Evolutionary conservation across 1,140 invertebrate species (phyloP).

Genomic region (Batillaria attramentaria): DNA sequence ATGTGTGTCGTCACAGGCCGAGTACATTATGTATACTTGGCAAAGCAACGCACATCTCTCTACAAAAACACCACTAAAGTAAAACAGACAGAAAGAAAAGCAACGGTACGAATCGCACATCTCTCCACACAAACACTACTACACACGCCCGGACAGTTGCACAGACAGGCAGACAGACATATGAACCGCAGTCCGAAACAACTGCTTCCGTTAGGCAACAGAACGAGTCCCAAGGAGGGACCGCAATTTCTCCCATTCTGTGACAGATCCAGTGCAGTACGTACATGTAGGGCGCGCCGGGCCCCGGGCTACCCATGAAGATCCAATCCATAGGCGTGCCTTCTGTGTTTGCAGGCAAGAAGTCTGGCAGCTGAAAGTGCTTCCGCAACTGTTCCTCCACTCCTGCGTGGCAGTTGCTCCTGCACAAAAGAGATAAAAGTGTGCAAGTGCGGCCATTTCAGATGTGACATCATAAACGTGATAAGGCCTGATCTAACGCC

Average conservation of each 20-base stretch:
- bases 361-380: constrained; percentile 88
- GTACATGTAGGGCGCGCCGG: constrained; percentile 74
- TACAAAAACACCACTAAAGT: no score
- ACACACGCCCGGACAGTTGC: neutral
- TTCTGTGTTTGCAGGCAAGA: constrained; percentile 86
- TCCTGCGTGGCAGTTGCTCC: constrained; percentile 91
- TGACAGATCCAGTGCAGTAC: neutral
- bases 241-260: neutral
- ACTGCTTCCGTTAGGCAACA: no score
- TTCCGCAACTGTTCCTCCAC: constrained; percentile 81
- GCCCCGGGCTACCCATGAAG: constrained; percentile 92
- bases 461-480: no score
- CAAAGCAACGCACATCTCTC: no score
- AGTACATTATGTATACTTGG: no score
- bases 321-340: constrained; percentile 92
- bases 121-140: neutral
- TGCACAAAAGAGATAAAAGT: no score
- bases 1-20: no score
- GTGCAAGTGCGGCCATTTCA: no score
- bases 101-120: neutral
- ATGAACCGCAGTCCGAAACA: neutral
- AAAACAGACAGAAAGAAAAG: constrained; percentile 11
- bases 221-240: neutral
- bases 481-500: no score
- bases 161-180: neutral